Evolutionary conservation across 1,140 invertebrate genomes (phyloP), one percentile per base, ranked within the genome.

Genomic region (Drosophila yakuba): DNA sequence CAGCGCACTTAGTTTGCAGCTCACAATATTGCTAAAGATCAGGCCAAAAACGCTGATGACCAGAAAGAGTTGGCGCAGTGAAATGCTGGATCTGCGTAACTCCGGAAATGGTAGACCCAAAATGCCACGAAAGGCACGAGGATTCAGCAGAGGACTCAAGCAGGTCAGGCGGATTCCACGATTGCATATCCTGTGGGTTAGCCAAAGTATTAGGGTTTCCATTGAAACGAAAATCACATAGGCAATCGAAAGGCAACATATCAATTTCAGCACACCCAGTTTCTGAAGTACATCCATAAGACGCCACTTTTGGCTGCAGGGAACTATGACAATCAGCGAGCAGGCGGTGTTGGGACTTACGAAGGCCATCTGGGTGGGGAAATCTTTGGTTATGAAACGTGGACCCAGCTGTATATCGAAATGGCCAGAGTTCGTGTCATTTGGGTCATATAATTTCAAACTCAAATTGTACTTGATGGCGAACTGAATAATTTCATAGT

Each of bases 1-100:
- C 17, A 82, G 10, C 1, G 79, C 61, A 35, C 59, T 82, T 0
- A 82, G 15, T 11, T 69, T 81, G 32, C 68, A 64, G 47, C 48
- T 69, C 1, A 81, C 52, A 2, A 60, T 58, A 5, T 48, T 64
- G 14, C 38, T 69, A 1, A 54, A 61, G 1, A 82, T 38, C 7
- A 82, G 28, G 3, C 74, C 64, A 7, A 74, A 81, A 3, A 74
- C 20, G 11, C 36, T 57, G 20, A 81, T 74, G 3, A 62, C 28
- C 41, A 81, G 35, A 1, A 74, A 43, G 1, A 74, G 50, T 39
- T 78, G 78, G 0, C 48, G 55, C 0, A 81, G 47, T 0, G 74
- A 68, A 7, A 51, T 1, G 11, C 52, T 74, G 0, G 12, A 17
- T 7, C 59, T 43, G 38, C 57, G 36, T 0, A 12, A 25, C 8